These are phyloP conservation scores for Antrozous pallidus DNA, from an alignment of 2,797 vertebrate species.

Conservation along the genomic window DNA sequence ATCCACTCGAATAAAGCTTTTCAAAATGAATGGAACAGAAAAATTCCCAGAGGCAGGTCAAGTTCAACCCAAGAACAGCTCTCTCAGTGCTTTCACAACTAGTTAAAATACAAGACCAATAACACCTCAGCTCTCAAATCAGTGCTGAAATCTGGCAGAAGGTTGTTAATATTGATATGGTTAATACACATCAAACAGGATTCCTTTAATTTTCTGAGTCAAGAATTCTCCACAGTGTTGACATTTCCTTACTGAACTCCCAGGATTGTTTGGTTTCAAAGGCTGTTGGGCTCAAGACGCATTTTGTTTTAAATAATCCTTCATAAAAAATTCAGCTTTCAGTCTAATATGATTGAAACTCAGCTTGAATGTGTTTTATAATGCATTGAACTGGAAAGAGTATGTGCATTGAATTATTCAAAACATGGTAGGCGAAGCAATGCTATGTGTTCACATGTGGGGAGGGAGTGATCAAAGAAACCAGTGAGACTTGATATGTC, in stretches of 20 bases:
- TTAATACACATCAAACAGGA: conserved; percentile 84
- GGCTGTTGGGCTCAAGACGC: conserved; percentile 81
- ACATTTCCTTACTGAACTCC: conserved; percentile 85
- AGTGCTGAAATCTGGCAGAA: conserved; percentile 79
- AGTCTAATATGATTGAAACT: conserved; percentile 87
- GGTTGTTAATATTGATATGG: conserved; percentile 87
- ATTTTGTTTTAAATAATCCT: conserved; percentile 89
- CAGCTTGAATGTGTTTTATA: conserved; percentile 86
- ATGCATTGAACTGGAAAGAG: conserved; percentile 87
- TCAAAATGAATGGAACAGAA: conserved; percentile 55
- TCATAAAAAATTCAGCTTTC: conserved; percentile 88
- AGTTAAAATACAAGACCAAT: conserved; percentile 79
- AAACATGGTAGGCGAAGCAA: conserved; percentile 79
- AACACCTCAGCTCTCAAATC: conserved; percentile 73
- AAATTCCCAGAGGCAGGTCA: conserved; percentile 70
- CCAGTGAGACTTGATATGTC: conserved; percentile 82
- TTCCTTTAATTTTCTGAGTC: conserved; percentile 83
- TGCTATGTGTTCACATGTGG: conserved; percentile 77
- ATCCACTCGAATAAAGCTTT: conserved; percentile 46
- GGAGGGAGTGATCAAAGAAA: conserved; percentile 82
- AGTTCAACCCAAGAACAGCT: conserved; percentile 73
- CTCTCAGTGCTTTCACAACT: conserved; percentile 70
- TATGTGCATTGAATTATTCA: conserved; percentile 87
- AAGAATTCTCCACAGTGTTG: conserved; percentile 83
- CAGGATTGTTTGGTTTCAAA: conserved; percentile 86